Evolutionary conservation across 2,888 invertebrate genomes (phyloP).

Genomic region (Rhagonycha fulva): DNA sequence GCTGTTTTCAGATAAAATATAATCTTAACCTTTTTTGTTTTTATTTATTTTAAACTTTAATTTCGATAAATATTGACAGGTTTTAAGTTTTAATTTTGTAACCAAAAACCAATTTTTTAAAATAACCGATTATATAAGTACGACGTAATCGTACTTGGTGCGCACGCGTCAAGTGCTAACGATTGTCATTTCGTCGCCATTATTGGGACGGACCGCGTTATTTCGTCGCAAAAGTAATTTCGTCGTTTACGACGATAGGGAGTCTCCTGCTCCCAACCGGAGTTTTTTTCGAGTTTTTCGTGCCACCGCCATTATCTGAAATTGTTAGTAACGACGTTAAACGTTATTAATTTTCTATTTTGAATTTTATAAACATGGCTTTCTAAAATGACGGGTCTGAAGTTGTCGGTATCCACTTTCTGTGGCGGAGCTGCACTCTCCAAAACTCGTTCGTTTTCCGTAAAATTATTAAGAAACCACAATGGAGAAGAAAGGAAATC

Average conservation of each 20-base stretch:
- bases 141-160: not conserved
- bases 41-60: not conserved
- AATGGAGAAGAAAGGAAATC: constrained; percentile 80
- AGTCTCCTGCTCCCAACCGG: constrained; percentile 50
- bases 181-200: constrained; percentile 66
- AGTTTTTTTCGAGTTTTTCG: constrained; percentile 17
- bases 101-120: not conserved
- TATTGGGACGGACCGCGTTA: constrained; percentile 65
- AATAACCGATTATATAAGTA: not conserved
- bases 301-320: constrained; percentile 33
- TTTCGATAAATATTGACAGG: not conserved
- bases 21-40: not conserved
- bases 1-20: not conserved
- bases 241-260: constrained; percentile 73
- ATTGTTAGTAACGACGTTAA: constrained; percentile 41
- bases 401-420: constrained; percentile 71
- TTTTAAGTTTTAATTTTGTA: not conserved
- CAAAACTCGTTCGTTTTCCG: constrained; percentile 48
- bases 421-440: constrained; percentile 70
- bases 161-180: not conserved
- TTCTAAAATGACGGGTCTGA: constrained; percentile 79
- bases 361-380: constrained; percentile 73
- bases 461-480: constrained; percentile 54
- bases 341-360: constrained; percentile 59
- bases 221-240: constrained; percentile 55